Conservation (phyloP, 2,113 vertebrate species). For the Saccopteryx leptura region DNA sequence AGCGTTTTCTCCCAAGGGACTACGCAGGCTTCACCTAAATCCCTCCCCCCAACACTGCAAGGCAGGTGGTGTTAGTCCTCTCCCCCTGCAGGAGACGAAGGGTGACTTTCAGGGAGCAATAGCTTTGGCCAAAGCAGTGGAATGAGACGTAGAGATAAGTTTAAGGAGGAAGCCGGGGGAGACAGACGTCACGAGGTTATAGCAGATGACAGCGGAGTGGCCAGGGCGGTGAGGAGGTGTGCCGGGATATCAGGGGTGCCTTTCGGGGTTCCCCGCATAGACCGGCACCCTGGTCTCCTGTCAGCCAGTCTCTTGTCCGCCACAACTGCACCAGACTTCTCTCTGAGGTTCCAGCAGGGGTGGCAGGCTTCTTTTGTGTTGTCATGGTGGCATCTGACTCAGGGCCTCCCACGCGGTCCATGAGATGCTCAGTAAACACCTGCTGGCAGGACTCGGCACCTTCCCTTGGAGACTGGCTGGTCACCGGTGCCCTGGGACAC, state of each 20-base stretch:
- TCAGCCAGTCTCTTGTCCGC: too few relatives aligned
- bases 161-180: too few relatives aligned
- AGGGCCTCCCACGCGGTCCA: accelerated
- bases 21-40: too few relatives aligned
- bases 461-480: accelerated
- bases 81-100: too few relatives aligned
- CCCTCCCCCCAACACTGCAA: too few relatives aligned
- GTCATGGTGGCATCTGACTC: accelerated
- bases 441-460: accelerated
- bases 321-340: background rate
- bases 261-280: background rate
- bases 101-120: too few relatives aligned
- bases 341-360: accelerated
- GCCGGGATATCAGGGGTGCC: background rate
- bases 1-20: too few relatives aligned
- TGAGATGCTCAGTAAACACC: accelerated
- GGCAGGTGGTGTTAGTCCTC: too few relatives aligned
- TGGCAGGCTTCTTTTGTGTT: accelerated
- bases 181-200: too few relatives aligned
- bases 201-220: too few relatives aligned
- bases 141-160: too few relatives aligned
- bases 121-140: too few relatives aligned
- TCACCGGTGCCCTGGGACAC: background rate
- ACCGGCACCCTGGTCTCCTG: background rate
- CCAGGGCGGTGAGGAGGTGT: background rate